These are phyloP conservation scores for Mylabris phalerata DNA, from an alignment of 1,140 invertebrate genomes.

Conservation along the genomic window DNA sequence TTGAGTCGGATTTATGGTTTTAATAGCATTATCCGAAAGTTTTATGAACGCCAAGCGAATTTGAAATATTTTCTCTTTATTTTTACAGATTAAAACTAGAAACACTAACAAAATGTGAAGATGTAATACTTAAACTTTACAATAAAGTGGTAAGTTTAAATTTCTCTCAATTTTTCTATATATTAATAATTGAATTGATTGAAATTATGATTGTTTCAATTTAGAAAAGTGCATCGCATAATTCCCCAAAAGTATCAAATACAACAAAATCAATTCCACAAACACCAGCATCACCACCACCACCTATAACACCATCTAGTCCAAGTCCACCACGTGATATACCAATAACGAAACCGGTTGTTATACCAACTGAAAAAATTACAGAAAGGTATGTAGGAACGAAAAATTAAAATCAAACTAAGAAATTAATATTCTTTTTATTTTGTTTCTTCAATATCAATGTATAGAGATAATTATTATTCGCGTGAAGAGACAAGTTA, in stretches of 20 bases:
- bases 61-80: too few species aligned
- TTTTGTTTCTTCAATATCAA: background rate
- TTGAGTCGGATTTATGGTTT: too few species aligned
- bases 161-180: background rate
- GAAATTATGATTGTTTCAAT: background rate
- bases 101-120: slow-evolving; percentile 57
- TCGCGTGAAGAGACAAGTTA: background rate
- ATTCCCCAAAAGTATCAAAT: background rate
- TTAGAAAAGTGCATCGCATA: slow-evolving; percentile 3
- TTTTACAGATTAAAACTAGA: slow-evolving; percentile 56
- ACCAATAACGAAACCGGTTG: slow-evolving; percentile 30
- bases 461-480: background rate
- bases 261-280: background rate
- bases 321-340: slow-evolving; percentile 40
- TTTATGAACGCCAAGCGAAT: too few species aligned
- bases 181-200: background rate
- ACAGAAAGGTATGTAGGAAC: background rate
- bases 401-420: background rate
- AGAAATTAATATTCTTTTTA: background rate
- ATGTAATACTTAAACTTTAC: slow-evolving; percentile 55
- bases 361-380: slow-evolving; percentile 42
- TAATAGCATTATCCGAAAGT: too few species aligned
- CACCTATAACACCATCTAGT: background rate
- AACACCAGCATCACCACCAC: background rate
- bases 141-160: slow-evolving; percentile 52